Evolutionary conservation across 1,140 invertebrate genomes (phyloP), one percentile per base, ranked within the genome.

Genomic region (Heliothis virescens): DNA sequence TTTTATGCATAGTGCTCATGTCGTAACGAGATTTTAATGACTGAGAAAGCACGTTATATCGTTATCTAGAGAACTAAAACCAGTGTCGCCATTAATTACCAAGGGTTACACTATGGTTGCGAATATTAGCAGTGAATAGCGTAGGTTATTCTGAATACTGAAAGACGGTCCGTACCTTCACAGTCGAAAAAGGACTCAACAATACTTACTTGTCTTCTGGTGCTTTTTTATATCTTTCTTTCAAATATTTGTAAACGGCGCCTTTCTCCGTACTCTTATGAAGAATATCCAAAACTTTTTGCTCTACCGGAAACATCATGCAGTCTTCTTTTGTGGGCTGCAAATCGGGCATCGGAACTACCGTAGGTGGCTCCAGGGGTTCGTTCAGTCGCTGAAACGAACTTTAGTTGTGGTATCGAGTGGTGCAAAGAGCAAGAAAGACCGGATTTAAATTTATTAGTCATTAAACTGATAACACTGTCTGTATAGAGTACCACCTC

Each of bases 231-330:
- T 91, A 88, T 69, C 92, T 87, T 9, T 86, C 87, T 52, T 91
- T 92, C 1, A 94, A 83, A 81, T 94, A 95, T 59, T 69, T 83
- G 26, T 86, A 74, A 0, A 83, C 86, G 3, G 91, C 91, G 0
- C 91, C 90, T 72, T 92, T 93, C 34, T 91, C 91, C 12, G 89
- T 89, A 57, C 90, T 90, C 4, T 83, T 86, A 34, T 93, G 92
- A 3, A 94, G 67, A 34, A 94, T 76, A 15, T 91, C 80, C 18
- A 87, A 48, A 0, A 93, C 83, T 67, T 92, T 88, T 18, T 91
- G 85, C 67, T 92, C 92, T n/a, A 94, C 87, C 4, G 91, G 91
- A 53, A 89, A 92, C 93, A 95, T 94, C 5, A 92, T 73, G 63
- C 78, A 85, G 34, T 89, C 86, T 53, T 90, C 87, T 60, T 90